phyloP scores from a whole-genome alignment of 2,888 invertebrate species.

The Euproctis similis region DNA sequence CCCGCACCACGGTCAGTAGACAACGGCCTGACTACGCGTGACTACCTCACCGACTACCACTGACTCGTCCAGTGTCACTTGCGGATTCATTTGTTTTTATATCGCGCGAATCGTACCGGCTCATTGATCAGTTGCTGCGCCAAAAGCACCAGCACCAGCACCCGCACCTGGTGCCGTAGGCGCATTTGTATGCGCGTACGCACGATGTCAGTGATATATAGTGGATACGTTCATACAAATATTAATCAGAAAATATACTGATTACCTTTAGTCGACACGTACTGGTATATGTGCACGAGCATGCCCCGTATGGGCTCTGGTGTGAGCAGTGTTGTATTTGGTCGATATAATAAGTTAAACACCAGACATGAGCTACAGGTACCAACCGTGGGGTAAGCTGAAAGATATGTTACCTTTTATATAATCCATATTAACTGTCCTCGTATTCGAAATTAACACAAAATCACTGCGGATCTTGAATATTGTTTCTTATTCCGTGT shows the following conservation, averaged over 20 bases:
- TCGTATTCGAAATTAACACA: too few relatives aligned
- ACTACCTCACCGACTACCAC: neutral
- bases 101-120: neutral
- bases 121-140: too few relatives aligned
- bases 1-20: slow-evolving; percentile 59
- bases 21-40: slow-evolving; percentile 12
- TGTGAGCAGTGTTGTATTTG: slow-evolving; percentile 24
- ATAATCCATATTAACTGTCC: too few relatives aligned
- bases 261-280: too few relatives aligned
- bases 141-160: too few relatives aligned
- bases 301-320: neutral
- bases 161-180: slow-evolving; percentile 14
- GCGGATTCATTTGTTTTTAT: neutral
- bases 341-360: slow-evolving; percentile 5
- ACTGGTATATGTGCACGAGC: too few relatives aligned
- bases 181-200: slow-evolving; percentile 24
- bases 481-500: too few relatives aligned
- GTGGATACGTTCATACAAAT: too few relatives aligned
- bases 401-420: too few relatives aligned
- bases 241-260: too few relatives aligned
- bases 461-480: too few relatives aligned
- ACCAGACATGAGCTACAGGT: slow-evolving; percentile 1
- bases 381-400: slow-evolving; percentile 7
- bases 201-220: slow-evolving; percentile 13
- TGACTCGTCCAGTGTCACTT: neutral